phyloP scores from a whole-genome alignment of 30 jellyfish, hydroid and myxozoan species.

The Turritopsis dohrnii region DNA sequence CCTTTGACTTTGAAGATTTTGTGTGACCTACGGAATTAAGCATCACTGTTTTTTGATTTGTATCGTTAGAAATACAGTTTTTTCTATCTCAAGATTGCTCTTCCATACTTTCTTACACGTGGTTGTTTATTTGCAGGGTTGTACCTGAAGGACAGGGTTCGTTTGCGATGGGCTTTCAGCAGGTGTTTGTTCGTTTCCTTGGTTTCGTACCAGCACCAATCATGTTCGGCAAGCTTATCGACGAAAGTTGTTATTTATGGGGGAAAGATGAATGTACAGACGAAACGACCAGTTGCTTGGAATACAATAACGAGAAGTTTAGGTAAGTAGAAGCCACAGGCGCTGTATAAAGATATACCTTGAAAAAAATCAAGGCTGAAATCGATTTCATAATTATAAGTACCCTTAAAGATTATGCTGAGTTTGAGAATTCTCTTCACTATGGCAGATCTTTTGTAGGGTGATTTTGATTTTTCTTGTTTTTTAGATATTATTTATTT shows the following conservation, averaged over 20 bases:
- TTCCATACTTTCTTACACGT: neutral
- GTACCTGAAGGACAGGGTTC: conserved; percentile 91
- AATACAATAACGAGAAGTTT: conserved; percentile 47
- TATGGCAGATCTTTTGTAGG: neutral
- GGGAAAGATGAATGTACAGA: conserved; percentile 64
- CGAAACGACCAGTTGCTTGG: conserved; percentile 68
- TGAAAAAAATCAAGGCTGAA: no score
- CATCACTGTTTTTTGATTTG: no score
- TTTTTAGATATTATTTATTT: conserved; percentile 59
- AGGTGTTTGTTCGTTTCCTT: conserved; percentile 74
- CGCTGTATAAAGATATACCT: no score
- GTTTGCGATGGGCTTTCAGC: conserved; percentile 94
- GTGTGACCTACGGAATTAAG: no score
- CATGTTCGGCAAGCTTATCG: conserved; percentile 76
- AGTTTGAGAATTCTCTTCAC: neutral
- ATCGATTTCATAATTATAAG: no score
- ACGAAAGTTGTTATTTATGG: conserved; percentile 85
- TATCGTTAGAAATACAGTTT: no score
- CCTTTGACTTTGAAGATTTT: no score
- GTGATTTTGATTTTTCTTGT: neutral
- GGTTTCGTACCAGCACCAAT: conserved; percentile 98
- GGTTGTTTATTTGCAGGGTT: conserved; percentile 40
- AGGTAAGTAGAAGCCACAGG: no score
- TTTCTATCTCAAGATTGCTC: no score
- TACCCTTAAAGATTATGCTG: neutral